Conservation (phyloP, 2,113 vertebrate species). For the Catharus minimus region DNA sequence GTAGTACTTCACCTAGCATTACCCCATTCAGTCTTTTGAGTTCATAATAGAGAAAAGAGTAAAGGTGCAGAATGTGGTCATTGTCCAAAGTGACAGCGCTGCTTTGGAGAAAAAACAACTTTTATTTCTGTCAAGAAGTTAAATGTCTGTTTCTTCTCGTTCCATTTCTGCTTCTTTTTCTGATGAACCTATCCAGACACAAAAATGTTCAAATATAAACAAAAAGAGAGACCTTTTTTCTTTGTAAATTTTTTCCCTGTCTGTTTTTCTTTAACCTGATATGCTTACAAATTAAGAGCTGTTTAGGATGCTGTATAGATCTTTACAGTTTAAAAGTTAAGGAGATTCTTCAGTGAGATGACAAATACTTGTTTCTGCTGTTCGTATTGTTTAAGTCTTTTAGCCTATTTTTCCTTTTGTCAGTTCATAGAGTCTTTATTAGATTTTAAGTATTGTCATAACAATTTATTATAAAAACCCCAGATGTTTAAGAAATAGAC, state of each 20-base stretch:
- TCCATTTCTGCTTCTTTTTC: not conserved
- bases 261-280: not conserved
- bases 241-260: not conserved
- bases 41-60: not conserved
- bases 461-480: not conserved
- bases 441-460: slow-evolving; percentile 34
- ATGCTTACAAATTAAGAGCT: not conserved
- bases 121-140: not conserved
- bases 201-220: not conserved
- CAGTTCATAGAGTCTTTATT: not conserved
- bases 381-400: slow-evolving; percentile 10
- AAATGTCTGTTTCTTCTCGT: not conserved
- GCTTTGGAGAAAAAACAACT: not conserved
- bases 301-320: not conserved
- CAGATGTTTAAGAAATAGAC: slow-evolving; percentile 34
- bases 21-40: not conserved
- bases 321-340: not conserved
- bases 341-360: not conserved
- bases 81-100: not conserved
- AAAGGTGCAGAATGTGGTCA: not conserved
- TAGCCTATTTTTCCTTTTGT: not conserved
- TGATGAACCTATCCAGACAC: not conserved
- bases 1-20: not conserved
- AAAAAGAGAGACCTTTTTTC: not conserved
- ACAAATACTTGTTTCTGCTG: not conserved